Conservation (phyloP, 35 echinoderm and acorn worm species). For the Hemicentrotus pulcherrimus region DNA sequence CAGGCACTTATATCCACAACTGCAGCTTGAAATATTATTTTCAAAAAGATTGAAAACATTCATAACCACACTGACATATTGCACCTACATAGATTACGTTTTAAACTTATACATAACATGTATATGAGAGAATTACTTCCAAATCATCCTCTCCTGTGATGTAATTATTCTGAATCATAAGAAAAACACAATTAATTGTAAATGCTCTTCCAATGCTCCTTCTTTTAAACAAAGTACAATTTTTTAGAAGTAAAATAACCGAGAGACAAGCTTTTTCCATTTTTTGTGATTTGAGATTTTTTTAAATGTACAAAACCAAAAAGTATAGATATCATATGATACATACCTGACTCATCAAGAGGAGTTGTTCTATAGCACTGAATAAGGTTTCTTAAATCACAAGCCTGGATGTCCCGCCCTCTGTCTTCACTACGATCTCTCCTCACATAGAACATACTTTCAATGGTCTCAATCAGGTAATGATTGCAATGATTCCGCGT, state of each 20-base stretch:
- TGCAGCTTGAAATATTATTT: too few species aligned
- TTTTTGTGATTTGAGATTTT: too few species aligned
- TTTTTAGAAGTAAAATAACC: not conserved
- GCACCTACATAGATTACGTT: too few species aligned
- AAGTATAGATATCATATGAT: not conserved
- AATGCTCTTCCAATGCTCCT: too few species aligned
- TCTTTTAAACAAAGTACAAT: too few species aligned
- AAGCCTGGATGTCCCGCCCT: conserved; percentile 90
- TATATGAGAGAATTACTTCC: not conserved
- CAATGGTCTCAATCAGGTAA: conserved; percentile 92
- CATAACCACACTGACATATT: too few species aligned
- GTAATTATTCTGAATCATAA: not conserved
- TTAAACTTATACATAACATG: not conserved
- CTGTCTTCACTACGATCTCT: conserved; percentile 81
- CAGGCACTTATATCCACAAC: not conserved
- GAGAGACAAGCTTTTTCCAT: too few species aligned
- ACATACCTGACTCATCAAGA: conserved; percentile 89
- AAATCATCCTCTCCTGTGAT: not conserved
- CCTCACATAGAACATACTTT: conserved; percentile 96
- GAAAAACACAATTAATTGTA: too few species aligned
- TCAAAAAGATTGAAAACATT: too few species aligned
- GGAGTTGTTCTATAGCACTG: conserved; percentile 82
- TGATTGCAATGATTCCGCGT: conserved; percentile 87
- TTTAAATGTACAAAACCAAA: too few species aligned
- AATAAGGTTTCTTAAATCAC: conserved; percentile 81